Evolutionary conservation across 2,888 invertebrate genomes (phyloP).

Genomic region (Kuschelorhynchus macadamiae): DNA sequence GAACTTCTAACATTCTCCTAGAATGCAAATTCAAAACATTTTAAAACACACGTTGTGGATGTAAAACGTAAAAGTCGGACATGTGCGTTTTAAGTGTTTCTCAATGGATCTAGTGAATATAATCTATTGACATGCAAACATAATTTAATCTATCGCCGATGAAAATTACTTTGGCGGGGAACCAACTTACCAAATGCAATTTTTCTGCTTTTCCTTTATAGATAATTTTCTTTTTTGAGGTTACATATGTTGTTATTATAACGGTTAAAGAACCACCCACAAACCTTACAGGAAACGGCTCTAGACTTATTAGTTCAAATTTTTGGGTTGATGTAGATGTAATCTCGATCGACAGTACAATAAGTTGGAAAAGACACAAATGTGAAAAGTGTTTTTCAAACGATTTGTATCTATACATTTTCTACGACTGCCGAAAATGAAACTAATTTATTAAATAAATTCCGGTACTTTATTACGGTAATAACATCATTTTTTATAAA

Average conservation of each 20-base stretch:
- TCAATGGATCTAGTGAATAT: slow-evolving; percentile 35
- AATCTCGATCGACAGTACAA: too few relatives aligned
- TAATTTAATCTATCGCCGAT: slow-evolving; percentile 32
- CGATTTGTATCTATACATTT: too few relatives aligned
- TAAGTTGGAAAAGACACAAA: too few relatives aligned
- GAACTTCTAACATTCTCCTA: slow-evolving; percentile 42
- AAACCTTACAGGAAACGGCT: too few relatives aligned
- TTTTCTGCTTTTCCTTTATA: slow-evolving; percentile 28
- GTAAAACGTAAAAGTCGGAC: slow-evolving; percentile 16
- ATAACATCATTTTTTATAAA: too few relatives aligned
- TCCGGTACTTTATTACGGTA: too few relatives aligned
- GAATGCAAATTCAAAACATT: slow-evolving; percentile 26
- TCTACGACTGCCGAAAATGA: too few relatives aligned
- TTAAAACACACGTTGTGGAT: slow-evolving; percentile 34
- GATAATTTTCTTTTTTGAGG: slow-evolving; percentile 5
- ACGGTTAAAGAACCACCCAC: not conserved
- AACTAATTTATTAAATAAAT: too few relatives aligned
- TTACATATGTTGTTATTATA: not conserved
- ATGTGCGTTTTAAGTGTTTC: slow-evolving; percentile 43
- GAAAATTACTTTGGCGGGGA: slow-evolving; percentile 30
- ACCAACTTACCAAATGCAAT: slow-evolving; percentile 44
- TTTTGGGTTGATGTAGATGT: too few relatives aligned
- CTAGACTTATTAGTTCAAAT: too few relatives aligned
- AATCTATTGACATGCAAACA: slow-evolving; percentile 46
- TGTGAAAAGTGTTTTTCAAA: too few relatives aligned